Conservation (phyloP, 2,888 invertebrate genomes). For the Drosophila parthenogenetica region DNA sequence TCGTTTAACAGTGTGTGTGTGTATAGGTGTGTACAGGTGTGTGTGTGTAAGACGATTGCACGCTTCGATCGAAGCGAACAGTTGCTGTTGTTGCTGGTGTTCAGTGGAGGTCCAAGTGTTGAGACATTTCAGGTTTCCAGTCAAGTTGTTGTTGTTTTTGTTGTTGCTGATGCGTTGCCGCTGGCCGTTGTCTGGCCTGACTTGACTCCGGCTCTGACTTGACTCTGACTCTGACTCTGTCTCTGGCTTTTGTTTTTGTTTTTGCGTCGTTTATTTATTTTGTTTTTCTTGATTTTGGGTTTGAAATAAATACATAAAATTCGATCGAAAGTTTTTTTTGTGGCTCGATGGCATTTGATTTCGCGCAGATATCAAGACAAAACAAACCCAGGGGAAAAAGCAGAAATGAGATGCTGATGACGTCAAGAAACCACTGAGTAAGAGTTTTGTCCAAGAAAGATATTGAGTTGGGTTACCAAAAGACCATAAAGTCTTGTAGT, state of each 20-base stretch:
- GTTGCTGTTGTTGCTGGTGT: constrained; percentile 54
- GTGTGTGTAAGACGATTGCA: constrained; percentile 70
- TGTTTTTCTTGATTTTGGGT: constrained; percentile 44
- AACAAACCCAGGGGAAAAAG: background rate
- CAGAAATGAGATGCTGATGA: constrained; percentile 49
- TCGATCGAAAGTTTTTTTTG: constrained; percentile 75
- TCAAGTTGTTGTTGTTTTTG: constrained; percentile 58
- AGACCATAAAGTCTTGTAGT: constrained; percentile 63
- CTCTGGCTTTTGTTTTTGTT: constrained; percentile 39
- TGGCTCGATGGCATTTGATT: constrained; percentile 74
- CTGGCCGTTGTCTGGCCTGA: constrained; percentile 77
- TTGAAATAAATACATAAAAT: constrained; percentile 80
- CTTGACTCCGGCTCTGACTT: constrained; percentile 20
- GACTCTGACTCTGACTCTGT: background rate
- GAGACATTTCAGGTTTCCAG: constrained; percentile 79
- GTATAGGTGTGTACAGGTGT: constrained; percentile 26
- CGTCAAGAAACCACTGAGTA: constrained; percentile 52
- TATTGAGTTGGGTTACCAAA: background rate
- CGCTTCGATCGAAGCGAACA: constrained; percentile 79
- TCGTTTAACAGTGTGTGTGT: constrained; percentile 37
- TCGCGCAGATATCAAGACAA: constrained; percentile 72
- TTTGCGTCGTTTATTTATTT: constrained; percentile 67
- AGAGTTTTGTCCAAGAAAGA: background rate
- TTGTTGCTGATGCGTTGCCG: constrained; percentile 72
- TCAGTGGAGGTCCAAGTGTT: constrained; percentile 81